Conservation (phyloP, 2,113 vertebrate genomes). For the Dromaius novaehollandiae region DNA sequence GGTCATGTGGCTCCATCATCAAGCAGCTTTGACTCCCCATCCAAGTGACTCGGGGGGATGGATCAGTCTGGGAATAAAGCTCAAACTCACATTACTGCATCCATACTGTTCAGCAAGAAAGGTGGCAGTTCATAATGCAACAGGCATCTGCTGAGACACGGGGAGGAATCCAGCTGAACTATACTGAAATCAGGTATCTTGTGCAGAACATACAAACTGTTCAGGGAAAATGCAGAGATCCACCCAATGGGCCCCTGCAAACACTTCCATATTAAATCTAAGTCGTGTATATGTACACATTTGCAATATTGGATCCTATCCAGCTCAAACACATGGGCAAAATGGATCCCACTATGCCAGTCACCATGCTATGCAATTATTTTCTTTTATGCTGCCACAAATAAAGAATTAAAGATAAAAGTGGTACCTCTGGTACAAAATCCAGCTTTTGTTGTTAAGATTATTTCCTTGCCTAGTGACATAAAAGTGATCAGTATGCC, state of each 20-base stretch:
- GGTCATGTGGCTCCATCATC: neutral
- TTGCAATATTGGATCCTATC: neutral
- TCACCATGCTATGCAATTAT: neutral
- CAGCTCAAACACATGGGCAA: neutral
- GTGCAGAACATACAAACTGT: neutral
- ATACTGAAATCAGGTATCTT: neutral
- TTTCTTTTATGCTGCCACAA: slow-evolving; percentile 28
- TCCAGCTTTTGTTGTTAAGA: slow-evolving; percentile 37
- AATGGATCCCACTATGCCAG: neutral
- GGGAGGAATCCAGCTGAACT: neutral
- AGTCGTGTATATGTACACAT: neutral
- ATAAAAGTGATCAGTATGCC: slow-evolving; percentile 5
- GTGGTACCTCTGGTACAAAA: slow-evolving; percentile 31
- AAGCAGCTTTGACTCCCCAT: neutral
- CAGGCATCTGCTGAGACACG: neutral
- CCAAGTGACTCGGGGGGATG: neutral
- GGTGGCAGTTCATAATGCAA: neutral
- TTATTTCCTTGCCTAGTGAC: slow-evolving; percentile 42
- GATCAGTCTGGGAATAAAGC: neutral
- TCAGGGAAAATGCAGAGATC: neutral
- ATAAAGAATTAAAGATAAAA: slow-evolving; percentile 26
- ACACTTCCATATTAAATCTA: neutral
- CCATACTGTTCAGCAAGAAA: neutral
- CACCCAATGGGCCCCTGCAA: neutral
- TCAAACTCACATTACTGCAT: neutral